These are phyloP conservation scores for Drosophila quinaria DNA, from an alignment of 2,888 invertebrate species.

Conservation along the genomic window DNA sequence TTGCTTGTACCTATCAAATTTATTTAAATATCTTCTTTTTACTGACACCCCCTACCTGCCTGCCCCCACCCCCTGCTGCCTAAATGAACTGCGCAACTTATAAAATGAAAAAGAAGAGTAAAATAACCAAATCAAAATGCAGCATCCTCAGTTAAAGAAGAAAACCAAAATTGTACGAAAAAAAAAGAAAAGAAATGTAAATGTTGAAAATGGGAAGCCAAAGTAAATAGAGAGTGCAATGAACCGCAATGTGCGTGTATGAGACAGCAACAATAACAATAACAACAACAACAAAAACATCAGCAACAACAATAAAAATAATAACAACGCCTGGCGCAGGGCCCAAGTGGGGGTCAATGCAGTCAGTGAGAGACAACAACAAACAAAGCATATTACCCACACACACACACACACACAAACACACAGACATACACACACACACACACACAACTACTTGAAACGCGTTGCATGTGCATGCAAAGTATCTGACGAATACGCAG, in stretches of 20 bases:
- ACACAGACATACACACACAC: slow-evolving; percentile 5
- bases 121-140: slow-evolving; percentile 30
- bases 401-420: slow-evolving; percentile 17
- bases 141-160: slow-evolving; percentile 33
- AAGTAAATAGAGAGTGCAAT: slow-evolving; percentile 81
- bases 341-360: slow-evolving; percentile 74
- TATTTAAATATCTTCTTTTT: slow-evolving; percentile 71
- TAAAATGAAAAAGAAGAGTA: slow-evolving; percentile 9
- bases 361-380: slow-evolving; percentile 70
- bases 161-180: slow-evolving; percentile 25
- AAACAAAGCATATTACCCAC: slow-evolving; percentile 68
- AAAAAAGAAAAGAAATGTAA: slow-evolving; percentile 40
- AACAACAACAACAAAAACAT: slow-evolving; percentile 7
- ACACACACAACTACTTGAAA: slow-evolving; percentile 23
- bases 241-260: slow-evolving; percentile 76
- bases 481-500: slow-evolving; percentile 69
- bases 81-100: slow-evolving; percentile 27
- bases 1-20: slow-evolving; percentile 68
- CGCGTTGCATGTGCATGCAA: slow-evolving; percentile 66
- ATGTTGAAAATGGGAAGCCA: slow-evolving; percentile 64
- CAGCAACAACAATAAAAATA: slow-evolving; percentile 25
- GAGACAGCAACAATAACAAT: slow-evolving; percentile 39
- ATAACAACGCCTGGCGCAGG: slow-evolving; percentile 46
- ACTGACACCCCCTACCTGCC: not conserved
- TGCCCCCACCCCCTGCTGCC: not conserved